These are phyloP conservation scores for Heteronetta atricapilla DNA, from an alignment of 2,113 vertebrate genomes.

Conservation along the genomic window DNA sequence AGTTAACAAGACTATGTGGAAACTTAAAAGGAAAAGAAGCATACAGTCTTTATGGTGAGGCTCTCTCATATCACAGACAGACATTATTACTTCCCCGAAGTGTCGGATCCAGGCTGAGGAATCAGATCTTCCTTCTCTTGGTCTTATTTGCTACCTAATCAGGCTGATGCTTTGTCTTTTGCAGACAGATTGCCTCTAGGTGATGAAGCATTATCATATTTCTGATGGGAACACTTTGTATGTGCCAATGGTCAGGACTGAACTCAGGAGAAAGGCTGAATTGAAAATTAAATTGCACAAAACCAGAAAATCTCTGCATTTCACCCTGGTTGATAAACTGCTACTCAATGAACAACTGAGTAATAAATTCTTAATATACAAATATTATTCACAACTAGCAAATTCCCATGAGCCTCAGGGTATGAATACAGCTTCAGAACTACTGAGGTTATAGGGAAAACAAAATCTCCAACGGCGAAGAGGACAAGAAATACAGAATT, in stretches of 20 bases:
- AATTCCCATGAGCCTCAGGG: neutral
- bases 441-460: neutral
- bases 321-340: neutral
- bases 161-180: neutral
- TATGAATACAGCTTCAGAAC: neutral
- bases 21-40: neutral
- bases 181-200: neutral
- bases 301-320: neutral
- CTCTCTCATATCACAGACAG: neutral
- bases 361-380: neutral
- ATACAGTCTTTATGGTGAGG: neutral
- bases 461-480: neutral
- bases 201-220: neutral
- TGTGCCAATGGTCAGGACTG: neutral
- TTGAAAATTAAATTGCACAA: neutral
- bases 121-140: neutral
- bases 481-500: neutral
- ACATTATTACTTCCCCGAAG: neutral
- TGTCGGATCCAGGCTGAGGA: neutral
- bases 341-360: neutral
- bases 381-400: neutral
- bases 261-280: neutral
- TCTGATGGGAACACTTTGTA: neutral
- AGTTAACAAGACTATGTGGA: neutral
- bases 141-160: neutral